Evolutionary conservation across 64 coral and sea anemone genomes (phyloP), one percentile per base, ranked within the genome.

Genomic region (Actinia equina): DNA sequence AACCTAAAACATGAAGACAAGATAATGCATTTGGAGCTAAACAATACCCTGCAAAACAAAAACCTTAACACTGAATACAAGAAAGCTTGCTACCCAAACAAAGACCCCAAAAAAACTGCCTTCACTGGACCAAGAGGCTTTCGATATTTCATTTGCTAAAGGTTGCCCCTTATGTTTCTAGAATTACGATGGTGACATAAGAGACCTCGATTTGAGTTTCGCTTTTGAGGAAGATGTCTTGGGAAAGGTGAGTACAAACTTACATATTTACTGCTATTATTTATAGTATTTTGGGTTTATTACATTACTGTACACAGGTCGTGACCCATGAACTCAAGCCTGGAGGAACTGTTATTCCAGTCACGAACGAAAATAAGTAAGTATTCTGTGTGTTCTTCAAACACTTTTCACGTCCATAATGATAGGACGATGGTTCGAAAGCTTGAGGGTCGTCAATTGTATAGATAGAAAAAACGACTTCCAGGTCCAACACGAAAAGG

Each of bases 181-280:
- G 96, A 91, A 93, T 85, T 98, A 98, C 56, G 96, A 98, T 22
- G 93, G 88, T 77, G 96, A 98, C 20, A 63, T 98, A 17, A 84
- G 89, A 60, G 96, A 98, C 83, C 88, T 98, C 13, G 96, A 94
- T 42, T 87, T 98, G 44, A 95, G 88, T 17, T 98, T 98, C 43
- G 94, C 96, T 15, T 98, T 98, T 44, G 93, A 98, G 37, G 96
- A 98, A 80, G 96, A 98, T 88, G 93, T 98, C 8, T 70, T 98
- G 14, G 96, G 96, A 60, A 98, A 98, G 85, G 96, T 98, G 65
- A 76, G 79, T 27, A 59, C 14, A 64, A 8, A 77, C 25, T 20
- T 52, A 30, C 3, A 9, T 49, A 23, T 65, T 65, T 65, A n/a
- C 22, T 4, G 7, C 7, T 4, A 49, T 49, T 49, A 20, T 20